A percentile compares a stretch with the other conserved stretches of the same genome.
phyloP scores from a whole-genome alignment of 2,797 vertebrate genomes.

The Tamandua tetradactyla region DNA sequence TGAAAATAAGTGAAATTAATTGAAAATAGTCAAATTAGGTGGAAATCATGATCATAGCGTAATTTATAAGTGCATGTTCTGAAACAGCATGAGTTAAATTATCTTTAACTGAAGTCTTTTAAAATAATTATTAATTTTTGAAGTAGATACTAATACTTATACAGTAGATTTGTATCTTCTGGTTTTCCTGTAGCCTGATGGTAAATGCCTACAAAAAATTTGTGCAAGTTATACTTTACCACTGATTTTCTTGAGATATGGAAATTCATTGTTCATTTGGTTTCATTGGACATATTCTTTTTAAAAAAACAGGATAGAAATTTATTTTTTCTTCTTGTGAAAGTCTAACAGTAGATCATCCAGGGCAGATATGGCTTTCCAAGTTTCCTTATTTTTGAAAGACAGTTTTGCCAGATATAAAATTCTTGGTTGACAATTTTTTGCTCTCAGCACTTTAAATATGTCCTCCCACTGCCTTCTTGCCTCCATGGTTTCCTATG shows the following conservation, averaged over 20 bases:
- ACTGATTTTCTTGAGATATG: not conserved
- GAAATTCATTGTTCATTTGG: not conserved
- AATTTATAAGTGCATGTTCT: not conserved
- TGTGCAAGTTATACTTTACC: not conserved
- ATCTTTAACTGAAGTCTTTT: not conserved
- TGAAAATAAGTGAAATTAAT: not conserved
- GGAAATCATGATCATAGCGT: not conserved
- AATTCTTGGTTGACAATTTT: too few species aligned
- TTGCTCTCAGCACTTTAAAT: too few species aligned
- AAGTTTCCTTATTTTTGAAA: too few species aligned
- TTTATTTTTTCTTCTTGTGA: too few species aligned
- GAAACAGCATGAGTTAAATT: not conserved
- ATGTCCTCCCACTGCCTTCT: too few species aligned
- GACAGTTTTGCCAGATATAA: too few species aligned
- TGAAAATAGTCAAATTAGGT: not conserved
- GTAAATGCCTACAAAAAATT: not conserved
- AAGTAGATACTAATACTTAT: not conserved
- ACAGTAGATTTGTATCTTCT: too few species aligned
- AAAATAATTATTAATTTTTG: not conserved
- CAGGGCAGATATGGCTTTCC: too few species aligned
- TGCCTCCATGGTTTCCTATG: too few species aligned
- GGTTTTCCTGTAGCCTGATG: not conserved
- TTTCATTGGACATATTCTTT: not conserved
- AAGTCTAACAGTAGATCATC: too few species aligned
- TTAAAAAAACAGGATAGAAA: not conserved